Conservation (phyloP, 2,888 invertebrate genomes). For the Yponomeuta plumbellus region DNA sequence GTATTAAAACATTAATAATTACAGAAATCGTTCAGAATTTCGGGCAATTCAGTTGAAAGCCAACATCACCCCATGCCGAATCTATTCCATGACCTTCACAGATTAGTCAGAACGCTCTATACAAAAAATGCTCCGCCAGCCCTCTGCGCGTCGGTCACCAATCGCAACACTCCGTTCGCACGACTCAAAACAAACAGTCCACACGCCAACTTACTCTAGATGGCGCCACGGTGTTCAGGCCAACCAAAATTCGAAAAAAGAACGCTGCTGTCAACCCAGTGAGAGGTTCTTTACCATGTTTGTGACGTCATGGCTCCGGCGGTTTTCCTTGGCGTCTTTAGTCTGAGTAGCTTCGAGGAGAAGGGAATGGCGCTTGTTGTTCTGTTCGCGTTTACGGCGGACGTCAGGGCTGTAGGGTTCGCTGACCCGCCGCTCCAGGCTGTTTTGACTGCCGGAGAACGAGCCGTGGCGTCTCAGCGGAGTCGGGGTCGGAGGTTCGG, state of each 20-base stretch:
- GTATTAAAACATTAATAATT: too few relatives aligned
- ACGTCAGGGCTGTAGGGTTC: slow-evolving; percentile 65
- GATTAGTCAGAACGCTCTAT: too few relatives aligned
- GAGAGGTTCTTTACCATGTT: slow-evolving; percentile 61
- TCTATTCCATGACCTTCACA: too few relatives aligned
- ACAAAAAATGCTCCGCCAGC: too few relatives aligned
- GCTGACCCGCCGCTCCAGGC: slow-evolving; percentile 55
- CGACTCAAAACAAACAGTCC: neutral
- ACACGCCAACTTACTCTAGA: neutral
- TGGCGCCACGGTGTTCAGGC: slow-evolving; percentile 1
- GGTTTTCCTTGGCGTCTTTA: slow-evolving; percentile 58
- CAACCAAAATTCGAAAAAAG: slow-evolving; percentile 12
- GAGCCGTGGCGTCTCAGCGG: slow-evolving; percentile 50
- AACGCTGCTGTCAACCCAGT: slow-evolving; percentile 54
- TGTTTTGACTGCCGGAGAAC: slow-evolving; percentile 37
- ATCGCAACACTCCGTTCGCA: slow-evolving; percentile 23
- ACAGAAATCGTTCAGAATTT: too few relatives aligned
- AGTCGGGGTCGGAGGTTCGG: slow-evolving; percentile 20
- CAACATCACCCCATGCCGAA: too few relatives aligned
- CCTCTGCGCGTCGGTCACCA: slow-evolving; percentile 20
- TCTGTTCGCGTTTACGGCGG: slow-evolving; percentile 57
- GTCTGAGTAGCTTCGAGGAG: slow-evolving; percentile 58
- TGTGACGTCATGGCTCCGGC: slow-evolving; percentile 61
- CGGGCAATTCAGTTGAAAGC: too few relatives aligned
- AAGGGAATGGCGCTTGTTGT: slow-evolving; percentile 62